A percentile compares a stretch with the other conserved stretches of the same genome.
phyloP scores from a whole-genome alignment of 2,888 invertebrate genomes.

The Galeruca laticollis region DNA sequence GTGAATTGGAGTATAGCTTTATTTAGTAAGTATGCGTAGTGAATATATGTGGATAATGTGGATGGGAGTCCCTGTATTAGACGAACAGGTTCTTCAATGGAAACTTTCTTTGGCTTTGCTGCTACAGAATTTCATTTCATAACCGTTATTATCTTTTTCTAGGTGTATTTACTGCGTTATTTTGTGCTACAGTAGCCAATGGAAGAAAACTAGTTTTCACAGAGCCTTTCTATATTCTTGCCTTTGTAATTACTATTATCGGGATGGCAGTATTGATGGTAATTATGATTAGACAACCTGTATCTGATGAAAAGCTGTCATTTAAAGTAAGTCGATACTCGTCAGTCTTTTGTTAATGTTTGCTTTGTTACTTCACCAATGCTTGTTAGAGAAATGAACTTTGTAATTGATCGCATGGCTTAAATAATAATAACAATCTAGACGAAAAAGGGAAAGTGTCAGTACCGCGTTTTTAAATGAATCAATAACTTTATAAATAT shows the following conservation, averaged over 20 bases:
- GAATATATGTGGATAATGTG: too few relatives aligned
- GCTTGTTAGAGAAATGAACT: too few relatives aligned
- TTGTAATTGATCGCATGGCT: too few relatives aligned
- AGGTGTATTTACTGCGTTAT: constrained; percentile 71
- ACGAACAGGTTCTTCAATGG: neutral
- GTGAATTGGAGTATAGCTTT: constrained; percentile 73
- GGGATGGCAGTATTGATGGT: constrained; percentile 70
- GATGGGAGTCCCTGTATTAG: too few relatives aligned
- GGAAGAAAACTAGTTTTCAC: constrained; percentile 59
- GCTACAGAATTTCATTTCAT: too few relatives aligned
- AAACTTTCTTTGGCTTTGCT: too few relatives aligned
- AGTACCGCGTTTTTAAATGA: too few relatives aligned
- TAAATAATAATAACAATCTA: too few relatives aligned
- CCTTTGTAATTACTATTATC: constrained; percentile 63
- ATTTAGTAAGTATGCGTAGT: constrained; percentile 67
- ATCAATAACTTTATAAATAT: too few relatives aligned
- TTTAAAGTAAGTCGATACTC: constrained; percentile 73
- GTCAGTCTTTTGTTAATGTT: constrained; percentile 10
- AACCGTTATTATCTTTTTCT: constrained; percentile 39
- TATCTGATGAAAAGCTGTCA: constrained; percentile 72
- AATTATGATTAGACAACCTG: constrained; percentile 79
- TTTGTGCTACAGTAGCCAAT: constrained; percentile 68
- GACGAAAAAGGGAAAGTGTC: too few relatives aligned
- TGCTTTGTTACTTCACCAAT: too few relatives aligned
- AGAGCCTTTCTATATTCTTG: constrained; percentile 62